Conservation (phyloP, 1,140 invertebrate species). For the Calliopsis andreniformis region DNA sequence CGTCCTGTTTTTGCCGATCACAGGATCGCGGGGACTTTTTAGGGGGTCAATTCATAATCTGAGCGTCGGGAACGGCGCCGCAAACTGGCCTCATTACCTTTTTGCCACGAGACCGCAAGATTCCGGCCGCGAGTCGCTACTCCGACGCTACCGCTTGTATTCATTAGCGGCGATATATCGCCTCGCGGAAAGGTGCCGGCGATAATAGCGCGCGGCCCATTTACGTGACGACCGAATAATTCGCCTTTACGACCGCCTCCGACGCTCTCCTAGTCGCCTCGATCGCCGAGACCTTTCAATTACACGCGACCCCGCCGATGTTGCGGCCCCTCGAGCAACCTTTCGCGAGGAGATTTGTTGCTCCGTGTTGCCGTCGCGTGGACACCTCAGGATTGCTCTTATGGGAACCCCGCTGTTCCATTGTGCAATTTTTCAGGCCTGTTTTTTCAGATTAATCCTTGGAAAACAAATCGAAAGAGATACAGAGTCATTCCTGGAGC, state of each 20-base stretch:
- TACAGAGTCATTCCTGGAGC: too few relatives aligned
- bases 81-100: constrained; percentile 76
- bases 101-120: constrained; percentile 73
- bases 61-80: constrained; percentile 70
- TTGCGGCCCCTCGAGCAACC: background rate
- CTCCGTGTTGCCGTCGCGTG: too few relatives aligned
- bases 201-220: constrained; percentile 1
- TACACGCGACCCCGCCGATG: background rate
- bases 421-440: too few relatives aligned
- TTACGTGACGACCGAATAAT: constrained; percentile 7
- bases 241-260: background rate
- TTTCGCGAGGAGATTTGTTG: background rate
- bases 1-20: constrained; percentile 64
- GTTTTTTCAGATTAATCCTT: too few relatives aligned
- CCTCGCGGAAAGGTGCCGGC: background rate
- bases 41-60: constrained; percentile 75
- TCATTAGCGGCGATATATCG: constrained; percentile 37
- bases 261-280: background rate
- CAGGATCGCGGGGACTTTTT: constrained; percentile 60
- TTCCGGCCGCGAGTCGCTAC: constrained; percentile 67
- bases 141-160: constrained; percentile 54
- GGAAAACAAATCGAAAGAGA: too few relatives aligned
- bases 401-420: too few relatives aligned
- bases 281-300: background rate
- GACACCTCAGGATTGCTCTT: too few relatives aligned